Evolutionary conservation across 1,140 invertebrate genomes (phyloP).

Genomic region (Dufourea novaeangliae): DNA sequence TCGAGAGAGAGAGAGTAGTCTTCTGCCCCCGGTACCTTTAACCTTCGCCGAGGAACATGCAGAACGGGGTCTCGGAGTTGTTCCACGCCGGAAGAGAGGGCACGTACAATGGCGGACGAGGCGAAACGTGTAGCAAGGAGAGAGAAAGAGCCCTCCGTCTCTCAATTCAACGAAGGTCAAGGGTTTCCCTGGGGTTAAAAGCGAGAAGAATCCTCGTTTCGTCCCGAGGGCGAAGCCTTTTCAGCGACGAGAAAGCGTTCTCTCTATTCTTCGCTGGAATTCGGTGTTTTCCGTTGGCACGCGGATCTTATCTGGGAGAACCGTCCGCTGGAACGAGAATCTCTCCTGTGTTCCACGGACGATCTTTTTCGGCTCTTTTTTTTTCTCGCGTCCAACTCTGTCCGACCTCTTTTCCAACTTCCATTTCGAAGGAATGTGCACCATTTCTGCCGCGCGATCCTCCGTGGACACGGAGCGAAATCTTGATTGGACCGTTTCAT

Average conservation of each 20-base stretch:
- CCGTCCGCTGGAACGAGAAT: conserved; percentile 18
- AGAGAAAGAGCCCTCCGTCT: too few species aligned
- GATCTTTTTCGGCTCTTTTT: neutral
- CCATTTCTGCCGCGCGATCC: neutral
- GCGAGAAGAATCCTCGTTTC: conserved; percentile 25
- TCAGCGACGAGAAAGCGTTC: neutral
- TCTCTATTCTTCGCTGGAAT: conserved; percentile 15
- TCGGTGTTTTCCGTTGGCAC: conserved; percentile 18
- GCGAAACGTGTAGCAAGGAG: conserved; percentile 14
- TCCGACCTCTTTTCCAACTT: neutral
- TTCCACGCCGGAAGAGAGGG: conserved; percentile 27
- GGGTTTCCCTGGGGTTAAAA: conserved; percentile 41
- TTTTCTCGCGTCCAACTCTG: neutral
- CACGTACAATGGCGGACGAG: conserved; percentile 27
- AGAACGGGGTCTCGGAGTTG: conserved; percentile 22
- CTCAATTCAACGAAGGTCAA: conserved; percentile 38
- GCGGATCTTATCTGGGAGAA: conserved; percentile 30
- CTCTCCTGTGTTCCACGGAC: neutral
- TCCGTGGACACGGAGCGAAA: neutral
- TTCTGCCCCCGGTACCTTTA: conserved; percentile 7
- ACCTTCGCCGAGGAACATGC: conserved; percentile 2
- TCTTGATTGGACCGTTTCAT: too few species aligned
- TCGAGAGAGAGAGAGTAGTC: neutral
- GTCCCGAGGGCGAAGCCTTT: conserved; percentile 18
- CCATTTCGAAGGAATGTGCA: neutral